Base-by-base conservation (phyloP, 2,797 vertebrate genomes). In the Manis javanica region DNA sequence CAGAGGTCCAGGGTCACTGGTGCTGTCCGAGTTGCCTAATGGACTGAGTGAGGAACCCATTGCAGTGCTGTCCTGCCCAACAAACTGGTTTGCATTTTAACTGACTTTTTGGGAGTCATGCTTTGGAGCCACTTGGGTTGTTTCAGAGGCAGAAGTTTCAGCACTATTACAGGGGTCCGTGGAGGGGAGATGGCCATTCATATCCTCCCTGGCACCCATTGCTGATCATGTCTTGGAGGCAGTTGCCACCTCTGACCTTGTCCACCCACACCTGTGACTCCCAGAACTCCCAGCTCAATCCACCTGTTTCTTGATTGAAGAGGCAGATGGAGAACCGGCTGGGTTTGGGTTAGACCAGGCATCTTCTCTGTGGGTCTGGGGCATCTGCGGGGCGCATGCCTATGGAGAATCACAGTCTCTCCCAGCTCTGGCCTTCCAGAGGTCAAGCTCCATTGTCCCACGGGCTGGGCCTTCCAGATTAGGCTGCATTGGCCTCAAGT, bases 371-470 rank as follows among this genome's bases (percentile, higher is more conserved):
- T 57, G 95, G 37, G 39, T n/a, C 23, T 8, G 13, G 31, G 57
- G 19, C 5, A 2, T 8, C 63, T 31, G 19, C 0, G 5, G 49
- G 29, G 4, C 1, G 15, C 46, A n/a, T 3, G 1, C 39, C n/a
- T 79, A 31, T 2, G 1, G 23, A 26, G 49, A 79, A 46, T 24
- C 8, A 1, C 11, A 37, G 26, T 31, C 34, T 63, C 34, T 46
- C n/a, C 42, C 29, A 53, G 18, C 53, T 57, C 49, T 57, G 83
- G 23, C 31, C 39, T 63, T 64, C 39, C 46, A 71, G 42, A 39
- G 66, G 29, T n/a, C 55, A 57, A 26, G 37, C 5, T 46, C 78
- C 13, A 2, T 29, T 0, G 1, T 42, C 64, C 51, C 19, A 1
- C 11, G 15, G 75, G 7, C 59, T 34, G 59, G 51, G 16, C 14